phyloP scores from a whole-genome alignment of 2,113 vertebrate genomes.

The Brienomyrus brachyistius region DNA sequence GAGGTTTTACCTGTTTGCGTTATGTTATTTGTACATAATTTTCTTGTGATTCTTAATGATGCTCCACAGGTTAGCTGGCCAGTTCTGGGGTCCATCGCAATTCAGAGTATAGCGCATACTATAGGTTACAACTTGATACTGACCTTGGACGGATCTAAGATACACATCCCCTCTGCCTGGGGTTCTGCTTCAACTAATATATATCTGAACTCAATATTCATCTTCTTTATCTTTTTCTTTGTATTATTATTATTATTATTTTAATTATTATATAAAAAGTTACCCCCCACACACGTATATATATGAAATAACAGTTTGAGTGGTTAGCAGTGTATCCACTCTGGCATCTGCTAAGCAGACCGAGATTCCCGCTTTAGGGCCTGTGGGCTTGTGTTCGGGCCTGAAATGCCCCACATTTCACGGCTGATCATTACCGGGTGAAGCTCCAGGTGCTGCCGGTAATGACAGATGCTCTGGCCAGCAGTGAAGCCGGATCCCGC shows the following conservation, averaged over 20 bases:
- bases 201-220: neutral
- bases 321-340: neutral
- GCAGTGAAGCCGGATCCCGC: neutral
- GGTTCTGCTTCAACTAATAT: neutral
- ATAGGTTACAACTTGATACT: neutral
- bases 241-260: neutral
- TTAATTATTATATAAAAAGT: neutral
- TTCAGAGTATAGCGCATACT: neutral
- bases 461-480: neutral
- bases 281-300: too few species aligned
- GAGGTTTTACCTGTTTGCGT: neutral
- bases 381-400: neutral
- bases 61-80: neutral
- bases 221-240: neutral
- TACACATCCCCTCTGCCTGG: neutral
- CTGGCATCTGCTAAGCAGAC: conserved; percentile 7
- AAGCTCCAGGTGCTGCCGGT: neutral
- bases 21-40: neutral
- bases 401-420: neutral
- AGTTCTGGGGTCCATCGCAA: neutral
- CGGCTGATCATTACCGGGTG: neutral
- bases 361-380: neutral
- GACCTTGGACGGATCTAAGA: neutral
- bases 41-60: neutral
- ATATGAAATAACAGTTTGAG: neutral